Conservation (phyloP, 2,113 vertebrate species). For the Notothenia rossii region DNA sequence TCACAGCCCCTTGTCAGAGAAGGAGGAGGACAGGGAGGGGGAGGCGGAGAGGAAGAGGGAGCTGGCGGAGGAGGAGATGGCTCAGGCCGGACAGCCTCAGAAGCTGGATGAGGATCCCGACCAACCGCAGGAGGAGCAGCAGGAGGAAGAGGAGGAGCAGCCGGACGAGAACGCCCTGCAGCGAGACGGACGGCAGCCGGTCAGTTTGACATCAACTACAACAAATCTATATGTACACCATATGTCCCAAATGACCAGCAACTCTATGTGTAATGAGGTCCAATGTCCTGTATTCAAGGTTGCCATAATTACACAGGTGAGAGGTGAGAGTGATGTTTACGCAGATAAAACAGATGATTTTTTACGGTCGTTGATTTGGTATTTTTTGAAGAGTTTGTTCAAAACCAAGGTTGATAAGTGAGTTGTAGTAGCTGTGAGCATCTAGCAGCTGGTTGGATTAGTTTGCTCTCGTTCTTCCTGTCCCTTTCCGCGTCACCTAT, state of each 20-base stretch:
- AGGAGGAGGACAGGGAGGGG: conserved; percentile 84
- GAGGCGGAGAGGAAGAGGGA: conserved; percentile 92
- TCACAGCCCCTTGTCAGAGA: conserved; percentile 37
- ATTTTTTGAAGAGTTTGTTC: too few relatives aligned
- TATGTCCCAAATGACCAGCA: conserved; percentile 11
- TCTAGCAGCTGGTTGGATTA: too few relatives aligned
- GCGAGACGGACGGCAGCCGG: conserved; percentile 70
- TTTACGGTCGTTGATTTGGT: too few relatives aligned
- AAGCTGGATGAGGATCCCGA: conserved; percentile 85
- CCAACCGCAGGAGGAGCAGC: conserved; percentile 69
- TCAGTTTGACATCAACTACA: conserved; percentile 27
- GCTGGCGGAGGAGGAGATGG: conserved; percentile 90
- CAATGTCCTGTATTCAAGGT: too few relatives aligned
- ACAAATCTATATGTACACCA: not conserved
- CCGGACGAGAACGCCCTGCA: conserved; percentile 80
- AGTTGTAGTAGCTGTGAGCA: too few relatives aligned
- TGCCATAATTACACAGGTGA: too few relatives aligned
- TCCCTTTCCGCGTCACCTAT: too few relatives aligned
- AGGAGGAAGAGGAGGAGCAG: conserved; percentile 80
- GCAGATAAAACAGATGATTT: too few relatives aligned
- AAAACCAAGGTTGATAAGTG: too few relatives aligned
- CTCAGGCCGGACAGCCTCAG: conserved; percentile 89
- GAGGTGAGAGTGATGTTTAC: too few relatives aligned
- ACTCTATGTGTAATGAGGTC: not conserved
- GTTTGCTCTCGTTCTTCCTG: too few relatives aligned